Base-by-base conservation (phyloP, 2,797 vertebrate genomes). In the Cygnus olor region DNA sequence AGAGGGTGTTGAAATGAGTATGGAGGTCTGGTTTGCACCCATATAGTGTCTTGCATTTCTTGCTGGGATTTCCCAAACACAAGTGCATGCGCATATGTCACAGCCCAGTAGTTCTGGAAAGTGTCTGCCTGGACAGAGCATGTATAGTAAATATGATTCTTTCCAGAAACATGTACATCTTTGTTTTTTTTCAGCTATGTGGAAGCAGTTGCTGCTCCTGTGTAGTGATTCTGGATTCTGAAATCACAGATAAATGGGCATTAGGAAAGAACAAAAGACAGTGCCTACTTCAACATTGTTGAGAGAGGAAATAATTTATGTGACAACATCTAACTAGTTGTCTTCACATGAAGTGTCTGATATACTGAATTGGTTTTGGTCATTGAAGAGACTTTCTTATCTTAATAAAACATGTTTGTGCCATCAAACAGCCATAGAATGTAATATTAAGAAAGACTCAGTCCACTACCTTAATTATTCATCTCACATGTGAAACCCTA, bases 31-130 rank as follows among this genome's bases (percentile, higher is more conserved):
- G 28, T 63, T 57, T 89, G 47, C 40, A 21, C 6, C 25, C 11
- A 11, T 45, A 47, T 6, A 25, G 2, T 5, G 8, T 10, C 10
- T 11, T 66, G 13, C 28, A 38, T 64, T 81, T 84, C 36, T 64
- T 38, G 15, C 63, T 47, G 21, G 21, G 14, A 80, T 49, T 86
- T 86, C 51, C 47, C 47, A 45, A 54, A 80, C 25, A 66, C 10
- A 19, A 22, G 47, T 42, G 14, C 20, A 5, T 42, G 21, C 11
- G 25, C 7, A 1, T 16, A 15, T 34, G 4, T 30, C 0, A 0
- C 6, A n/a, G 38, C 17, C 22, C 34, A 14, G 8, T 16, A 42
- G 32, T 83, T 78, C 61, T 84, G 51, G 10, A 28, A 49, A 65
- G 14, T 19, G 32, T 28, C 28, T 38, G 20, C 6, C n/a, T 69